Conservation (phyloP, 2,888 invertebrate genomes). For the Sphaerophoria rueppellii region DNA sequence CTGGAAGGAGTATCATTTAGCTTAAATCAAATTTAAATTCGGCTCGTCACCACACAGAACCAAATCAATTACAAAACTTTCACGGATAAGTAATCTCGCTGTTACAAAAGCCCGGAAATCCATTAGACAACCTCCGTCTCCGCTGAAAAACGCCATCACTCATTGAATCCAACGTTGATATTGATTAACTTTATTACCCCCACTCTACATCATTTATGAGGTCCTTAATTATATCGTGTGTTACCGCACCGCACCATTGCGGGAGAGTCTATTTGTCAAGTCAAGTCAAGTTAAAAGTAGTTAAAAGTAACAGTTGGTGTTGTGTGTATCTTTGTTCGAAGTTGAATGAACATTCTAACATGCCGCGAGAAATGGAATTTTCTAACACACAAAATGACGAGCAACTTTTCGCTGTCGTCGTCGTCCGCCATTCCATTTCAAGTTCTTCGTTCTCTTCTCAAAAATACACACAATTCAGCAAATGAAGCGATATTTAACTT, state of each 20-base stretch:
- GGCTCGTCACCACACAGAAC: too few species aligned
- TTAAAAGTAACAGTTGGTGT: conserved; percentile 30
- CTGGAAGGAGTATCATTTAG: too few species aligned
- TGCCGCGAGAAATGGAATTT: conserved; percentile 33
- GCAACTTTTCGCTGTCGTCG: conserved; percentile 16
- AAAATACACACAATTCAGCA: neutral
- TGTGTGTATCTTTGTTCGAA: conserved; percentile 25
- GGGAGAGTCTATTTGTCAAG: neutral
- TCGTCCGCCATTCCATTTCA: conserved; percentile 9
- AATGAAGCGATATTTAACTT: neutral
- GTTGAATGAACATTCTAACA: conserved; percentile 24
- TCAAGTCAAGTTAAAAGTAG: conserved; percentile 7
- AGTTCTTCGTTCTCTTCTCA: neutral
- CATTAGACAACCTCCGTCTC: neutral
- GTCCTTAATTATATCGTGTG: conserved; percentile 30
- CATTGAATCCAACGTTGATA: neutral
- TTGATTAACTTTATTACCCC: conserved; percentile 21
- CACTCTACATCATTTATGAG: neutral
- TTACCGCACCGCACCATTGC: conserved; percentile 5
- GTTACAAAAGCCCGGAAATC: neutral
- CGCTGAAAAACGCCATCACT: neutral
- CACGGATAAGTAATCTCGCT: neutral
- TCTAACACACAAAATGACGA: conserved; percentile 37
- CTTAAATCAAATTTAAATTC: too few species aligned
- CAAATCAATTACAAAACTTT: neutral